These are phyloP conservation scores for Metallyticus violacea DNA, from an alignment of 2,888 invertebrate genomes.

Conservation along the genomic window DNA sequence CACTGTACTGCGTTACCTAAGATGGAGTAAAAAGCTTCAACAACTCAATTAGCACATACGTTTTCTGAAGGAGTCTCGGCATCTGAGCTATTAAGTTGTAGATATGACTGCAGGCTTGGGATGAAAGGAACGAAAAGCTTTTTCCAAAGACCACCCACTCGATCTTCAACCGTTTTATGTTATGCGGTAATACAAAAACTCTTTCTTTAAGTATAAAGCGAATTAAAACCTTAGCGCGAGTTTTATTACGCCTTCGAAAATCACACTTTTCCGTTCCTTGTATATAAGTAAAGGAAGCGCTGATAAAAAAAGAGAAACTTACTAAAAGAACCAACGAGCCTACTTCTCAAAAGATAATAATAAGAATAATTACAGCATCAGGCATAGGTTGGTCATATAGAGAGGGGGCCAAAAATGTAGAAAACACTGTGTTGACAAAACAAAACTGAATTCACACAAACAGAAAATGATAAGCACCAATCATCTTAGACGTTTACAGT, in stretches of 20 bases:
- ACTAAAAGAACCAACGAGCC: neutral
- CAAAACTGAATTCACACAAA: no score
- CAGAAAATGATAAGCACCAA: no score
- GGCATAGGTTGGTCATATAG: no score
- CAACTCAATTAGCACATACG: neutral
- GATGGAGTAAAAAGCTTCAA: neutral
- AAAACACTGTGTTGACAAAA: no score
- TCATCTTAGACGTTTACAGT: no score
- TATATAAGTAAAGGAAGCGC: neutral
- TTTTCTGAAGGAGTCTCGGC: neutral
- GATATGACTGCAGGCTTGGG: neutral
- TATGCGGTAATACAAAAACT: neutral
- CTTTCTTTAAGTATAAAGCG: neutral
- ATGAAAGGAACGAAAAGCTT: neutral
- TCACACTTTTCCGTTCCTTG: neutral
- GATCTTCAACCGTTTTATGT: neutral
- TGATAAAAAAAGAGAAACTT: neutral
- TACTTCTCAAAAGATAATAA: no score
- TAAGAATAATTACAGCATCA: no score
- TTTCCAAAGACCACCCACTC: neutral
- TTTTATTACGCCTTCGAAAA: neutral
- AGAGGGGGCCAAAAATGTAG: no score
- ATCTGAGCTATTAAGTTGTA: neutral
- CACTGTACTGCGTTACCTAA: neutral
- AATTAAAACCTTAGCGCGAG: neutral